A percentile compares a stretch with the other conserved stretches of the same genome.
phyloP scores from a whole-genome alignment of 2,888 invertebrate species.

The Ophraella communa region DNA sequence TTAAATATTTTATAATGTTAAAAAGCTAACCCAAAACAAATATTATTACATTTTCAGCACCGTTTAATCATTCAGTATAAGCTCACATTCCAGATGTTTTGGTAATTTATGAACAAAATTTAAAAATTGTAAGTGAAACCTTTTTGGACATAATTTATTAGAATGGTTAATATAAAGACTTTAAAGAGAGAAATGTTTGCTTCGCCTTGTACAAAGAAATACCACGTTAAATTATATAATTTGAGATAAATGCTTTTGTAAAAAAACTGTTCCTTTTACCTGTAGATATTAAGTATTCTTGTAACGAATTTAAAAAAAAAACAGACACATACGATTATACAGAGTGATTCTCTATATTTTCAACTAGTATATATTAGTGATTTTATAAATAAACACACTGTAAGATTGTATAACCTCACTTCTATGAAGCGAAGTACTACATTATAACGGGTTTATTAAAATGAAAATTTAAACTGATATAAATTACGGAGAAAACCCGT shows the following conservation, averaged over 20 bases:
- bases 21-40: no score
- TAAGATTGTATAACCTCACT: conserved; percentile 41
- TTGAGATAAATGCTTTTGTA: conserved; percentile 29
- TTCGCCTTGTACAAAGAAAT: background rate
- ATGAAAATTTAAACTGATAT: conserved; percentile 19
- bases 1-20: no score
- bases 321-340: conserved; percentile 40
- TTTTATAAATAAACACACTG: conserved; percentile 29
- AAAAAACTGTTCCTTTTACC: conserved; percentile 36
- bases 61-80: no score
- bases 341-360: conserved; percentile 8
- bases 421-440: conserved; percentile 51
- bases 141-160: no score
- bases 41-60: no score
- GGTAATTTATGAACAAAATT: no score
- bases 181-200: background rate
- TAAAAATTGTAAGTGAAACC: no score
- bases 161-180: no score
- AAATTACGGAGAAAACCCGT: conserved; percentile 1
- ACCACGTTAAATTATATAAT: conserved; percentile 12
- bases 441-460: conserved; percentile 29
- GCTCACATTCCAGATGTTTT: no score
- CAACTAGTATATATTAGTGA: background rate
- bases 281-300: conserved; percentile 55
- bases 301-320: conserved; percentile 56